Conservation (phyloP, 1,140 invertebrate genomes). For the Tetragonula clypearis region DNA sequence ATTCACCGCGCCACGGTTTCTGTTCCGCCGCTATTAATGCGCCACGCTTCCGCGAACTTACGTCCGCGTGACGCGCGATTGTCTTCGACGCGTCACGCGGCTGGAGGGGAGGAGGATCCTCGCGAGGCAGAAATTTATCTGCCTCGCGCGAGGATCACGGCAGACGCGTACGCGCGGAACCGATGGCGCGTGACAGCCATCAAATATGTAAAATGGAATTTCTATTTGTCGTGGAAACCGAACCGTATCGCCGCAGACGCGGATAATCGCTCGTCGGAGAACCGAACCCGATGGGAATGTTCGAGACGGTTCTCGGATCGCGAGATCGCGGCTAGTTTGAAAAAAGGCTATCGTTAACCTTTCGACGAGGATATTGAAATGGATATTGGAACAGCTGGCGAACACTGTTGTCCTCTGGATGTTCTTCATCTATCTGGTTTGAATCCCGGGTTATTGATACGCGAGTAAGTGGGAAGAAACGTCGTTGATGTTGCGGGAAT, state of each 20-base stretch:
- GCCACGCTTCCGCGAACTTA: conserved; percentile 32
- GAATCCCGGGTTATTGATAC: background rate
- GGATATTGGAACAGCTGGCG: background rate
- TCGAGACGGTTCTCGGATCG: background rate
- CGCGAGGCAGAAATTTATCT: background rate
- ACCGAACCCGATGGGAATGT: background rate
- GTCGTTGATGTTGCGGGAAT: too few relatives aligned
- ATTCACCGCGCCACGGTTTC: conserved; percentile 58
- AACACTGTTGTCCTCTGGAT: background rate
- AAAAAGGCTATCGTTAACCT: background rate
- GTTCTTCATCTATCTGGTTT: background rate
- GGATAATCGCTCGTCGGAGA: background rate
- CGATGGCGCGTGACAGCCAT: background rate
- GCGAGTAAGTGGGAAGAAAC: too few relatives aligned
- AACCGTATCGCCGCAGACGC: too few relatives aligned
- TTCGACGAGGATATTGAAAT: too few relatives aligned
- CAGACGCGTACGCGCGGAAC: background rate
- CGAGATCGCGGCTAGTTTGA: background rate
- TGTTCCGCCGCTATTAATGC: conserved; percentile 62
- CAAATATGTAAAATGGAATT: background rate
- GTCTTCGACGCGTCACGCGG: conserved; percentile 25
- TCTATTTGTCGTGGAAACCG: background rate
- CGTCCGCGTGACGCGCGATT: background rate
- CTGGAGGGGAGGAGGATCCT: background rate
- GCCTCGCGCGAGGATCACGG: too few relatives aligned